Percentiles rank a stretch among this genome's conserved stretches.
Conservation (phyloP, 2,888 invertebrate genomes). For the Drosophila meridionalis region DNA sequence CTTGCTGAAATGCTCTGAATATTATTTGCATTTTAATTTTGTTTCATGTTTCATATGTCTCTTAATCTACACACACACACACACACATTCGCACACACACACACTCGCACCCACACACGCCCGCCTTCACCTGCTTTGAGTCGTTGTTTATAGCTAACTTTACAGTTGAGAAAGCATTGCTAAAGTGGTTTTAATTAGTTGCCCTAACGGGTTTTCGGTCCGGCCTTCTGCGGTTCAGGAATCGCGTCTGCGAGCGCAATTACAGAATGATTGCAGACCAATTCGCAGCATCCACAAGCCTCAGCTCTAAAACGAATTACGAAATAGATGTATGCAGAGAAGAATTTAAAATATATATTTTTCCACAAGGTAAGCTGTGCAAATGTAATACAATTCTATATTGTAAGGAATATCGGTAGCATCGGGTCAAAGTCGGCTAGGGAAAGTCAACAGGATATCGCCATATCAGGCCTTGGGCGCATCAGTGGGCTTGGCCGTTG, state of each 20-base stretch:
- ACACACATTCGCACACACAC: not conserved
- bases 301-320: slow-evolving; percentile 1
- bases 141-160: slow-evolving; percentile 80
- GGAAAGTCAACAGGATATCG: not conserved
- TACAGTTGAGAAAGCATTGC: slow-evolving; percentile 80
- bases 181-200: slow-evolving; percentile 80
- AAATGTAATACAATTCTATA: not conserved
- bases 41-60: slow-evolving; percentile 79
- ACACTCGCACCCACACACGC: not conserved
- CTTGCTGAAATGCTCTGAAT: slow-evolving; percentile 69
- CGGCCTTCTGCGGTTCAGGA: slow-evolving; percentile 37
- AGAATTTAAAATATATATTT: slow-evolving; percentile 20
- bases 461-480: not conserved
- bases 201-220: slow-evolving; percentile 50
- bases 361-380: slow-evolving; percentile 1
- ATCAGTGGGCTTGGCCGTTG: not conserved
- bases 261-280: slow-evolving; percentile 36
- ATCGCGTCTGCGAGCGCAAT: slow-evolving; percentile 24
- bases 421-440: not conserved
- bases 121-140: slow-evolving; percentile 27
- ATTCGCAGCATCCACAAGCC: slow-evolving; percentile 1
- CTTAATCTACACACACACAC: slow-evolving; percentile 42
- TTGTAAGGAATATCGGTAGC: not conserved
- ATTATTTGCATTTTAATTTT: slow-evolving; percentile 80
- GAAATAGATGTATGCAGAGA: slow-evolving; percentile 2